Evolutionary conservation across 1,140 invertebrate genomes (phyloP), one percentile per base, ranked within the genome.

Genomic region (Araneus ventricosus): DNA sequence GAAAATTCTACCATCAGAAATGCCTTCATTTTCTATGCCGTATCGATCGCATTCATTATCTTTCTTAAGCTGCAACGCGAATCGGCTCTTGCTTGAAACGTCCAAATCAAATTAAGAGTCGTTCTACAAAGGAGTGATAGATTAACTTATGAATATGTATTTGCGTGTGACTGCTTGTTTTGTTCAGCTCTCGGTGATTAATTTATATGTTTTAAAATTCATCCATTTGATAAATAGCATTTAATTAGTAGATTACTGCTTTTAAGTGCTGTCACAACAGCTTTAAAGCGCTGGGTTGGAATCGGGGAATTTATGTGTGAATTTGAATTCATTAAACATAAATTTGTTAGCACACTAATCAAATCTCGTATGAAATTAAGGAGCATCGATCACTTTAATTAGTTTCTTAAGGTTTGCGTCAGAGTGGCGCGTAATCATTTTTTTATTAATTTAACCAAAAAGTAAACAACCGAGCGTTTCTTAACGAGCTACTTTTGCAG

Each of bases 131-230:
- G 7, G 34, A 84, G 45, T 84, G 82, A 84, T 84, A 84, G 30
- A 84, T 84, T 84, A 84, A 84, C 82, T 84, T 84, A 84, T 84
- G 82, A 84, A 84, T 84, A 84, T 84, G 39, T 52, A 84, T 84
- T 84, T 84, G 45, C 39, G 34, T 52, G 39, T 84, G 82, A 45
- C 34, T 30, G 27, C 24, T 84, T 84, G 45, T 84, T 84, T 84
- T 84, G 82, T 52, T 84, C 41, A 52, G 39, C n/a, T 84, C 52
- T 52, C 45, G 39, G 82, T 52, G 82, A 84, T 84, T 84, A 84
- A 84, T 84, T 52, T 84, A 84, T 52, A 30, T 84, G 39, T 84
- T 84, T 57, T 84, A 84, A 84, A 84, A 84, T 84, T 84, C 34
- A 57, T 84, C 34, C 82, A 84, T 84, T 84, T 84, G 41, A 84